A percentile compares a stretch with the other conserved stretches of the same genome.
phyloP scores from a whole-genome alignment of 1,140 invertebrate species.

The Pseudachorutes palmiensis region DNA sequence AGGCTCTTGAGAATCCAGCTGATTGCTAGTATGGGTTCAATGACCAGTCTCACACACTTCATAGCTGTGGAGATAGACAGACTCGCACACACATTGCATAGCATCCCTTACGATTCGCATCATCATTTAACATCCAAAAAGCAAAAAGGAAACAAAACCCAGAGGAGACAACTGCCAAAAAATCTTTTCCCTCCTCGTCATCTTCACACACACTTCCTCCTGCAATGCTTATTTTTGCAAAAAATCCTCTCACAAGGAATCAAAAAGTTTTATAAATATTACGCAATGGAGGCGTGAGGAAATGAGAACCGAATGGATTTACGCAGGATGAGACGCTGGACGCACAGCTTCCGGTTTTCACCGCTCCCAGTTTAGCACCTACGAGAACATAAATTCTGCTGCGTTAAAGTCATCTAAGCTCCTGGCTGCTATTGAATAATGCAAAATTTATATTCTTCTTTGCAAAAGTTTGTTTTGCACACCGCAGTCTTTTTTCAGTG shows the following conservation, averaged over 20 bases:
- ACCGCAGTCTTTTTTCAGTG: too few relatives aligned
- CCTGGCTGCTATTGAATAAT: too few relatives aligned
- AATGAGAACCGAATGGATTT: too few relatives aligned
- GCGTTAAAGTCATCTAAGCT: too few relatives aligned
- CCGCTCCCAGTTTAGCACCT: too few relatives aligned
- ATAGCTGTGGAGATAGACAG: not conserved
- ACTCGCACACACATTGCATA: not conserved
- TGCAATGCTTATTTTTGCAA: not conserved
- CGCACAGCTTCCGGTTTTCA: too few relatives aligned
- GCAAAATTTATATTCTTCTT: too few relatives aligned
- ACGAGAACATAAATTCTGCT: too few relatives aligned
- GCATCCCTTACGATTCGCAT: not conserved
- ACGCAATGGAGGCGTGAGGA: not conserved
- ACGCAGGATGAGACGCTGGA: too few relatives aligned
- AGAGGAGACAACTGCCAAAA: slow-evolving; percentile 6
- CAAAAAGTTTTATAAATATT: not conserved
- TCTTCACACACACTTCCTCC: not conserved
- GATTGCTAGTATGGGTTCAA: slow-evolving; percentile 3
- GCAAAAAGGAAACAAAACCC: too few relatives aligned
- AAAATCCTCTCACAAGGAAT: not conserved
- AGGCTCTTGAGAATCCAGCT: slow-evolving; percentile 11
- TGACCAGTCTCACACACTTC: slow-evolving; percentile 7
- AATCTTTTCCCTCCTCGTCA: not conserved
- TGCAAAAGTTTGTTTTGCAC: too few relatives aligned
- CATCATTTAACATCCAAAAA: too few relatives aligned